phyloP scores from a whole-genome alignment of 2,797 vertebrate genomes.

The Myotis myotis region DNA sequence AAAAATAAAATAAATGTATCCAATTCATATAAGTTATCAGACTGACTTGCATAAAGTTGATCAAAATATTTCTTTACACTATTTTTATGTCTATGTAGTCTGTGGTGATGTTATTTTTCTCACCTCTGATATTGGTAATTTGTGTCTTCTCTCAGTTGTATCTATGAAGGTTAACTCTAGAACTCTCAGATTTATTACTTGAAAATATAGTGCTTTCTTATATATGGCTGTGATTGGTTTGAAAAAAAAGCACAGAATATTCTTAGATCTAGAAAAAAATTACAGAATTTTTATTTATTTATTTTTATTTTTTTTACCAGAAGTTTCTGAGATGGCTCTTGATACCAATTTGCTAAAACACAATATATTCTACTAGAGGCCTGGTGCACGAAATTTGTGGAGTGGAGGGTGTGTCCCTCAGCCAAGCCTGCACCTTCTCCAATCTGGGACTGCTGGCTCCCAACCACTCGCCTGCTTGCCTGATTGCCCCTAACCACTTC shows the following conservation, averaged over 20 bases:
- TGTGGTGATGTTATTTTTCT: not conserved
- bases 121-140: not conserved
- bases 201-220: not conserved
- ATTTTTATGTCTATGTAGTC: not conserved
- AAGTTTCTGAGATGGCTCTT: not conserved
- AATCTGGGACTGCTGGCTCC: too few relatives aligned
- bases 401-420: too few relatives aligned
- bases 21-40: not conserved
- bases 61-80: not conserved
- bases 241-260: not conserved
- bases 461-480: too few relatives aligned
- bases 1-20: not conserved
- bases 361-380: not conserved
- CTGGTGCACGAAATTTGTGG: too few relatives aligned
- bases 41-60: not conserved
- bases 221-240: not conserved
- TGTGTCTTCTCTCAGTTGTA: not conserved
- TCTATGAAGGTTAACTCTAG: not conserved
- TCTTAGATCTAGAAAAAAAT: not conserved
- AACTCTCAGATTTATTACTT: not conserved
- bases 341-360: not conserved
- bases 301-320: not conserved
- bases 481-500: too few relatives aligned
- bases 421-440: too few relatives aligned
- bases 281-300: not conserved